Base-by-base conservation (phyloP, 2,113 vertebrate genomes). In the Ageneiosus marmoratus region DNA sequence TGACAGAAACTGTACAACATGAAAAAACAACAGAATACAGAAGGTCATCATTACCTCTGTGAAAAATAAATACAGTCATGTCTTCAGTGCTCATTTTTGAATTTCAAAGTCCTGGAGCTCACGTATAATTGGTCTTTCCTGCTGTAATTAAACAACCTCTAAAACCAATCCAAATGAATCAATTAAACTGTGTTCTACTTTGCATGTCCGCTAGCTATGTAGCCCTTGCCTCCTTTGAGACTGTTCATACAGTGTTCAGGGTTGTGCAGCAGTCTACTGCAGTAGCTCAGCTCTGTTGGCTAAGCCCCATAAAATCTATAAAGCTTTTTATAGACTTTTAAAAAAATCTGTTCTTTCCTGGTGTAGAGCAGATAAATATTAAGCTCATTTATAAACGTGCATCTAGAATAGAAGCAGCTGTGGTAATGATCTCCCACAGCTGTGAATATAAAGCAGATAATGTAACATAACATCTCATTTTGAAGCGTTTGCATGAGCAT, bases 81-180 rank as follows among this genome's bases (percentile, higher is more conserved):
- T 50, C n/a, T 73, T 50, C n/a, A 16, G 1, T 50, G 22, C 37
- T 50, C 9, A 7, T 18, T 50, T 15, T 29, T n/a, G n/a, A n/a
- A n/a, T n/a, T n/a, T n/a, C n/a, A n/a, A 24, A 32, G 3, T 51
- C 48, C 27, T 53, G 20, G 37, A 85, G 58, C 78, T 81, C 53
- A 82, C 72, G 79, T 79, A 81, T 86, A 87, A 85, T 88, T 79
- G 56, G 58, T 58, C 34, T 85, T 77, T 76, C 76, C 69, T 56
- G 51, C 67, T 81, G 83, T 88, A 86, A 88, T 88, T 87, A 87
- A 88, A 77, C 74, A 9, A 27, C 27, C 74, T 69, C n/a, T 79
- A 80, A 67, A 82, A 79, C 72, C 60, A 84, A 86, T 84, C 34
- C 79, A 85, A 85, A 60, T 41, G 69, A 80, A 81, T 90, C 84